phyloP scores from a whole-genome alignment of 2,797 vertebrate genomes.

The Clarias platycephalus region DNA sequence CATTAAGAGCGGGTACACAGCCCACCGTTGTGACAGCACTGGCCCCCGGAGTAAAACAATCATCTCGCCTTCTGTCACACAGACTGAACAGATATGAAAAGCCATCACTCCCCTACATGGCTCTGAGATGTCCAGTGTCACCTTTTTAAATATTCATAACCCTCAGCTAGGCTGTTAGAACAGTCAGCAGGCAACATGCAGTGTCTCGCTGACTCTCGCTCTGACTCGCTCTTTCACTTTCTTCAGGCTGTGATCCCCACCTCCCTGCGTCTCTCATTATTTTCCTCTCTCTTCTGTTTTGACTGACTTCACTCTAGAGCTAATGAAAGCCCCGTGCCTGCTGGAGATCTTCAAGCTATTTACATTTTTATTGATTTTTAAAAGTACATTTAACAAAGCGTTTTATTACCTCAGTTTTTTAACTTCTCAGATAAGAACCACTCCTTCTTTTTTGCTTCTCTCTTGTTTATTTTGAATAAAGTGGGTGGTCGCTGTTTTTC shows the following conservation, averaged over 20 bases:
- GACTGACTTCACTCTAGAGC: slow-evolving; percentile 48
- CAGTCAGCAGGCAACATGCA: slow-evolving; percentile 54
- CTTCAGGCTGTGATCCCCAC: slow-evolving; percentile 25
- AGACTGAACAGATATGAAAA: slow-evolving; percentile 71
- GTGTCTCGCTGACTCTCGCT: slow-evolving; percentile 26
- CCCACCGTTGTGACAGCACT: slow-evolving; percentile 29
- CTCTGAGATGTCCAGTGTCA: slow-evolving; percentile 68
- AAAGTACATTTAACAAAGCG: slow-evolving; percentile 56
- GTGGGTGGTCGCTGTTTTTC: slow-evolving; percentile 38
- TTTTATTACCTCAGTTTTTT: slow-evolving; percentile 29
- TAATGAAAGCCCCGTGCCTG: slow-evolving; percentile 63
- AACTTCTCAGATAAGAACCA: slow-evolving; percentile 2
- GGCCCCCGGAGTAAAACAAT: slow-evolving; percentile 51
- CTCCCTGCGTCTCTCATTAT: background rate
- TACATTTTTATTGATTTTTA: slow-evolving; percentile 77
- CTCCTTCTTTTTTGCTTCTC: background rate
- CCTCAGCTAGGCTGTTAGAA: slow-evolving; percentile 61
- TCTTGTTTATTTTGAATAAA: slow-evolving; percentile 47
- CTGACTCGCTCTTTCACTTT: slow-evolving; percentile 32
- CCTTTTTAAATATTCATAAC: slow-evolving; percentile 73
- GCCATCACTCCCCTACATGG: slow-evolving; percentile 74
- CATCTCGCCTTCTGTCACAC: slow-evolving; percentile 38
- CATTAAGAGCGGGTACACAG: slow-evolving; percentile 38
- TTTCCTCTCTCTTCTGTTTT: slow-evolving; percentile 28
- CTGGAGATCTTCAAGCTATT: slow-evolving; percentile 68